Conservation (phyloP, 2,113 vertebrate genomes). For the Gymnorhina tibicen region DNA sequence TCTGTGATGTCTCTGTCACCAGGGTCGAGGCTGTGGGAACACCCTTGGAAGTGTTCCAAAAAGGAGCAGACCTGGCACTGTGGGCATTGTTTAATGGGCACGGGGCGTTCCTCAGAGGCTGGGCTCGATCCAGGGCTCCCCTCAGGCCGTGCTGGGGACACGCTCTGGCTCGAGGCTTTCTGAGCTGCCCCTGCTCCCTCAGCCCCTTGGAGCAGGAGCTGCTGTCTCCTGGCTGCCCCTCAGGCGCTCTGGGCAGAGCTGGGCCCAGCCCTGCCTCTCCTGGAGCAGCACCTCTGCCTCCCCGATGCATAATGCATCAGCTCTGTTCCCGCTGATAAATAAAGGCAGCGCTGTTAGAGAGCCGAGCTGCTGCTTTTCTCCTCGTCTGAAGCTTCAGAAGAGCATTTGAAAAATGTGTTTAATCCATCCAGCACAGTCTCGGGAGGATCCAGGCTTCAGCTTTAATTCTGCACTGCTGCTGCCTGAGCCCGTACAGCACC, state of each 20-base stretch:
- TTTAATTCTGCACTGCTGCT: not conserved
- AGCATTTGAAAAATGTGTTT: not conserved
- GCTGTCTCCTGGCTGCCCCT: not conserved
- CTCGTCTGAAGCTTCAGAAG: not conserved
- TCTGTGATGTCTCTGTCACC: not conserved
- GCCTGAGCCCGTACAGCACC: not conserved
- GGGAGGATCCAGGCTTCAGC: not conserved
- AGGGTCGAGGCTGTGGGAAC: not conserved
- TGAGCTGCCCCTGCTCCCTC: fast-evolving
- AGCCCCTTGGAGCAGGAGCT: fast-evolving
- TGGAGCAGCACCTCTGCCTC: not conserved
- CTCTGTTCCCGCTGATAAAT: not conserved
- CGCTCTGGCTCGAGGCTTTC: fast-evolving
- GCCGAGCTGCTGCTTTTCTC: not conserved
- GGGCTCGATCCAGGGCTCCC: fast-evolving
- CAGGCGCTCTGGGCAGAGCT: not conserved
- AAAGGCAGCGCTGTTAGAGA: not conserved
- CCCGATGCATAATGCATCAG: not conserved
- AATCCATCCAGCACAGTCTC: not conserved
- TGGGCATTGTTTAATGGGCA: fast-evolving
- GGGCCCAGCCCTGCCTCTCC: fast-evolving
- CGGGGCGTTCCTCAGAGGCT: fast-evolving
- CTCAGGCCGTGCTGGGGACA: fast-evolving
- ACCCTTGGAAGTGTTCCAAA: not conserved
- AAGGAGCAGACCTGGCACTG: fast-evolving